phyloP scores from a whole-genome alignment of 1,140 invertebrate species.

The Armadillidium nasatum region DNA sequence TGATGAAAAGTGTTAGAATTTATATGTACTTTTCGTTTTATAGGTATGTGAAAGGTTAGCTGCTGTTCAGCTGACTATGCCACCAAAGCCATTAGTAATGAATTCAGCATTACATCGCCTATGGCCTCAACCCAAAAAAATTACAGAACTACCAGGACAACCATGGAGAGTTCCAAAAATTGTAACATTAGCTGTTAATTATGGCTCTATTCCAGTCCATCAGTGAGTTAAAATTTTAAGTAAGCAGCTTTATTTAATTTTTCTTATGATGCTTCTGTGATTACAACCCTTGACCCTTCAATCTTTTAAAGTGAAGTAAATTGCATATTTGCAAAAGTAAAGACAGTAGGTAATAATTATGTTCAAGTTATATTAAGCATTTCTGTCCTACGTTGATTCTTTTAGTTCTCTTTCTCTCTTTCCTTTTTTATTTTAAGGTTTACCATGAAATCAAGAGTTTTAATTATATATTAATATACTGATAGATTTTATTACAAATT shows the following conservation, averaged over 20 bases:
- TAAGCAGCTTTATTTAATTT: slow-evolving; percentile 45
- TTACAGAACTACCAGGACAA: slow-evolving; percentile 55
- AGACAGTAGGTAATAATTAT: too few relatives aligned
- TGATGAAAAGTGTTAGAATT: too few relatives aligned
- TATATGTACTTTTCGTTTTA: background rate
- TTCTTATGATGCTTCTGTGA: background rate
- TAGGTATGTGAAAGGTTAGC: background rate
- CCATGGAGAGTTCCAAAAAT: slow-evolving; percentile 50
- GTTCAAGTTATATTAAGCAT: too few relatives aligned
- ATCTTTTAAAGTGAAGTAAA: too few relatives aligned
- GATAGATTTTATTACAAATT: too few relatives aligned
- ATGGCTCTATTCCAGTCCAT: slow-evolving; percentile 53
- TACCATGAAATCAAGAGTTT: too few relatives aligned
- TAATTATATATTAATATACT: too few relatives aligned
- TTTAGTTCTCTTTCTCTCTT: too few relatives aligned
- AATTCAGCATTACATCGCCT: slow-evolving; percentile 53
- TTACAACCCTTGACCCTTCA: slow-evolving; percentile 12
- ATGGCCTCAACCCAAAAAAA: slow-evolving; percentile 61
- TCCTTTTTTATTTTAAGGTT: too few relatives aligned
- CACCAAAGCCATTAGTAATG: slow-evolving; percentile 51
- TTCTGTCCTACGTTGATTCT: too few relatives aligned
- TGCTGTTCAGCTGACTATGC: slow-evolving; percentile 36
- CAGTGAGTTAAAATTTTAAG: slow-evolving; percentile 50
- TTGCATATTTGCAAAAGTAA: too few relatives aligned
- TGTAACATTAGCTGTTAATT: slow-evolving; percentile 53